Percentiles rank a stretch among this genome's conserved stretches.
phyloP scores from a whole-genome alignment of 2,797 vertebrate species.

The Alosa sapidissima region DNA sequence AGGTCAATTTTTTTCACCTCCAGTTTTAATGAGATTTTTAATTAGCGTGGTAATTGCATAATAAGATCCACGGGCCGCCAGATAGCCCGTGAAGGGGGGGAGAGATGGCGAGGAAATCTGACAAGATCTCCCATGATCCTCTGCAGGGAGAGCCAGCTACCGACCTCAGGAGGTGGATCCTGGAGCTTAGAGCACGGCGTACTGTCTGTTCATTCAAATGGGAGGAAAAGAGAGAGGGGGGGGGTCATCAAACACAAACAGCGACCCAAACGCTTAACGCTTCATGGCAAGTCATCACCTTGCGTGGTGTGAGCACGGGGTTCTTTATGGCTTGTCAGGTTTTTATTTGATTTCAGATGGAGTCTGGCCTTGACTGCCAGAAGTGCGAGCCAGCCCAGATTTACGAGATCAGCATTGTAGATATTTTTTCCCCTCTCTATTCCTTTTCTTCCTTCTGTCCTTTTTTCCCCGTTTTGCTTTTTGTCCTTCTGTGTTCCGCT shows the following conservation, averaged over 20 bases:
- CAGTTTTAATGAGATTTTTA: conserved; percentile 81
- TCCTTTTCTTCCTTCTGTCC: neutral
- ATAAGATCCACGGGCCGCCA: conserved; percentile 70
- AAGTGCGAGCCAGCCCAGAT: conserved; percentile 34
- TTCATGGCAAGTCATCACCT: conserved; percentile 39
- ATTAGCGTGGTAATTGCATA: conserved; percentile 82
- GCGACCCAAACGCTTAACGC: conserved; percentile 2
- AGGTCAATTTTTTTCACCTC: conserved; percentile 69
- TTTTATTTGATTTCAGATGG: conserved; percentile 46
- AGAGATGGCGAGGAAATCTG: conserved; percentile 32
- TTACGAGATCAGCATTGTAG: conserved; percentile 38
- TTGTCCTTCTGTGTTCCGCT: conserved; percentile 6
- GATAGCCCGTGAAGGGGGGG: conserved; percentile 61
- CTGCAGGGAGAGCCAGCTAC: neutral
- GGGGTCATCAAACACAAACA: neutral
- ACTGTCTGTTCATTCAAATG: neutral
- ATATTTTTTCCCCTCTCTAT: neutral
- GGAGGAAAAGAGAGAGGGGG: neutral
- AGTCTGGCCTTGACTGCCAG: conserved; percentile 49
- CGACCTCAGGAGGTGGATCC: neutral
- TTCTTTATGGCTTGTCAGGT: conserved; percentile 51
- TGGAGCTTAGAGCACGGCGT: neutral
- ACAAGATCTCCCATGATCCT: conserved; percentile 17
- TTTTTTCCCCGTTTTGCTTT: conserved; percentile 22
- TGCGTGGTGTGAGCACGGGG: conserved; percentile 32